Conservation (phyloP, 1,140 invertebrate genomes). For the Leptoteleia sp. region DNA sequence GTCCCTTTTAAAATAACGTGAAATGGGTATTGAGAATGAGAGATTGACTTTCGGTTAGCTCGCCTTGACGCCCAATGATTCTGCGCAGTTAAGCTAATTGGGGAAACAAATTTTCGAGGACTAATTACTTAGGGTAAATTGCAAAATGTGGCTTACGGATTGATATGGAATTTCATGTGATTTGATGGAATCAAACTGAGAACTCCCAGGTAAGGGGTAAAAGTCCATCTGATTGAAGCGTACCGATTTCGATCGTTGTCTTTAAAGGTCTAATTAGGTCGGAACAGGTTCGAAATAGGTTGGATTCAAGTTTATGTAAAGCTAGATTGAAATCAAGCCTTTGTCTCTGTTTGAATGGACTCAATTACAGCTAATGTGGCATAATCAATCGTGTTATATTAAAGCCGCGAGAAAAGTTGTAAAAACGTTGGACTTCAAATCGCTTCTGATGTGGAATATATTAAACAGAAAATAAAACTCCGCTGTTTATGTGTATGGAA, state of each 20-base stretch:
- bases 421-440: no score
- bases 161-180: no score
- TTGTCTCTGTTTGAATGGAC: neutral
- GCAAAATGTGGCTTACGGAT: no score
- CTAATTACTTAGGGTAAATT: no score
- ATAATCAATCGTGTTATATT: conserved; percentile 8
- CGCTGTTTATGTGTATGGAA: no score
- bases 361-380: conserved; percentile 22
- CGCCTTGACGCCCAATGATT: no score
- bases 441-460: no score
- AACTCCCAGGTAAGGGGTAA: neutral
- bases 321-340: conserved; percentile 5
- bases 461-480: no score
- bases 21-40: no score
- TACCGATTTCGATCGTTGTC: neutral
- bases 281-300: conserved; percentile 2
- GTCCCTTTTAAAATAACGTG: no score
- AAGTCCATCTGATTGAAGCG: neutral
- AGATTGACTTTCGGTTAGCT: no score
- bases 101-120: neutral
- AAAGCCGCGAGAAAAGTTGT: neutral
- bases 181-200: neutral
- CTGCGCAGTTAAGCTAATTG: no score
- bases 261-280: conserved; percentile 15
- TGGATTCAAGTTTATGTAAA: neutral